Conservation (phyloP, 2,113 vertebrate species). For the Amblyornis subalaris region DNA sequence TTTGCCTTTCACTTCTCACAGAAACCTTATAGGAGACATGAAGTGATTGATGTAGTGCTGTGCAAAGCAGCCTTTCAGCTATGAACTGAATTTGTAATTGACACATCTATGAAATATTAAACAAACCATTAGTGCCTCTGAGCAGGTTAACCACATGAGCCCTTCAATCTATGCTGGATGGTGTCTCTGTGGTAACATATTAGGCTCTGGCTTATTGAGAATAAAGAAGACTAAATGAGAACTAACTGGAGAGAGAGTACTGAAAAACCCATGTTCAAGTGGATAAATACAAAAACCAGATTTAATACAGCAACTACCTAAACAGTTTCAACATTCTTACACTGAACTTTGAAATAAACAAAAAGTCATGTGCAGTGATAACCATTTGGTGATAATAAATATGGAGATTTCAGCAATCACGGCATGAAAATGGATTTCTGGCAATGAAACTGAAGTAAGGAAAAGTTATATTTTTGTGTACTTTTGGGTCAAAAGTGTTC, state of each 20-base stretch:
- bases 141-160: not conserved
- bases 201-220: not conserved
- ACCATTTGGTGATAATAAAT: not conserved
- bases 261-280: not conserved
- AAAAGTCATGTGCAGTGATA: not conserved
- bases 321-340: not conserved
- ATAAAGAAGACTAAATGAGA: not conserved
- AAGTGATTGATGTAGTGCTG: not conserved
- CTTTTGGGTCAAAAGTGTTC: not conserved
- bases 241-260: not conserved
- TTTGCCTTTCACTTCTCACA: not conserved
- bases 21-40: not conserved
- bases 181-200: not conserved
- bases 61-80: not conserved
- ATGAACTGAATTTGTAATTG: not conserved
- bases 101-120: conserved; percentile 4
- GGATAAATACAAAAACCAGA: not conserved
- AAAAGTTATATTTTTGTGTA: not conserved
- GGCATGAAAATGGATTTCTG: fast-evolving
- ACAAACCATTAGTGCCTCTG: not conserved
- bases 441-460: not conserved
- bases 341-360: not conserved
- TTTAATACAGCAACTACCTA: not conserved
- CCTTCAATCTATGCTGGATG: fast-evolving
- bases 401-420: not conserved